A percentile compares a stretch with the other conserved stretches of the same genome.
Conservation (phyloP, 2,113 vertebrate genomes). For the Odontophorus gujanensis region DNA sequence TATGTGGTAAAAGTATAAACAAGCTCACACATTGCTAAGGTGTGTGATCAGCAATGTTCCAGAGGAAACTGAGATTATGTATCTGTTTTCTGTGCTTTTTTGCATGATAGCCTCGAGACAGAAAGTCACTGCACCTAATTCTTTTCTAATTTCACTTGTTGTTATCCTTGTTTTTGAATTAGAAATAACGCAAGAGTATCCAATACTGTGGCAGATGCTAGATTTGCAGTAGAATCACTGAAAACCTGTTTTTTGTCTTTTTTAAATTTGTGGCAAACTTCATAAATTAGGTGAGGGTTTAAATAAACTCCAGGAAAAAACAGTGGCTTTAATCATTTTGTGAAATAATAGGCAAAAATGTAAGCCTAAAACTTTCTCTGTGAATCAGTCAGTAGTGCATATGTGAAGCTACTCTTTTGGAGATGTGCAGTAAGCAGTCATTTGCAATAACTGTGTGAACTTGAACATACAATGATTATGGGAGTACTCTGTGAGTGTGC, state of each 20-base stretch:
- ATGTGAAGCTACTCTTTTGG: neutral
- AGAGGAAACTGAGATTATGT: neutral
- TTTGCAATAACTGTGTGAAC: neutral
- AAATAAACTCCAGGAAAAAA: neutral
- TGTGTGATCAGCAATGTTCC: neutral
- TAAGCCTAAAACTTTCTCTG: neutral
- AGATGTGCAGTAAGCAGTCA: neutral
- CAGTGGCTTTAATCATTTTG: neutral
- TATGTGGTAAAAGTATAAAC: neutral
- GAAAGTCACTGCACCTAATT: neutral
- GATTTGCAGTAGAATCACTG: neutral
- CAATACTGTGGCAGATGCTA: neutral
- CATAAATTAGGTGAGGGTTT: neutral
- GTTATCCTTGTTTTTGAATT: neutral
- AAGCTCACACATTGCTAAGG: neutral
- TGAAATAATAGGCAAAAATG: neutral
- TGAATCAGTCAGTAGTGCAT: neutral
- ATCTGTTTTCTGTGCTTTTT: neutral
- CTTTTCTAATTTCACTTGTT: neutral
- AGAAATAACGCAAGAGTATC: neutral
- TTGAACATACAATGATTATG: neutral
- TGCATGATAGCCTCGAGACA: neutral
- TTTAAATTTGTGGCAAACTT: neutral
- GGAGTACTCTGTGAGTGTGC: neutral
- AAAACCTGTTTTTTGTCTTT: no score